A percentile compares a stretch with the other conserved stretches of the same genome.
Conservation (phyloP, 2,113 vertebrate genomes). For the Oryctolagus cuniculus region mOryCun1.1 NC_091453.1:62466001-62466500, state of each 20-base stretch:
- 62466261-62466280: not conserved
- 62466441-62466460: not conserved
- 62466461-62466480: not conserved
- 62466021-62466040: not conserved
- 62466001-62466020: not conserved
- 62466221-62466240: not conserved
- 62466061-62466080: not conserved
- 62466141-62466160: not conserved
- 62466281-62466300: not conserved
- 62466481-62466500: not conserved
- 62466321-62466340: not conserved
- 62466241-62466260: not conserved
- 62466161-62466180: not conserved
- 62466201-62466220: not conserved
- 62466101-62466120: not conserved
- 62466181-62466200: not conserved
- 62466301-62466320: not conserved
- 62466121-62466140: not conserved
- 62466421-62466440: not conserved
- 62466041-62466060: not conserved
- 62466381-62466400: not conserved
- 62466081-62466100: not conserved
- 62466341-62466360: not conserved
- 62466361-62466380: not conserved
- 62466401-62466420: not conserved